A percentile compares a stretch with the other conserved stretches of the same genome.
These are phyloP conservation scores for Hyalella azteca DNA, from an alignment of 2,888 invertebrate species.

Conservation along the genomic window DNA sequence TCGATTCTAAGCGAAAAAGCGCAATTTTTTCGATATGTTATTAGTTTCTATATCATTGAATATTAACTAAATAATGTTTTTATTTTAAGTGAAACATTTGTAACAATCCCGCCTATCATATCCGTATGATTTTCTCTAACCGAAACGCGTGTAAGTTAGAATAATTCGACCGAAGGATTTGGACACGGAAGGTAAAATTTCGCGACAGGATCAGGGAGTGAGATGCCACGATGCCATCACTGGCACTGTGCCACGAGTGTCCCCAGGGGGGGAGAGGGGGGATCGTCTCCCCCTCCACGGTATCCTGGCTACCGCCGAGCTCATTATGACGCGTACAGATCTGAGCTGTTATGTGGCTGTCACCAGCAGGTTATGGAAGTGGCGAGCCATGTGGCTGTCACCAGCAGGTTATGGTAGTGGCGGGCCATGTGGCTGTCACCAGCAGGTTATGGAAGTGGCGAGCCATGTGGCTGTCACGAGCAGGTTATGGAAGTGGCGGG, in stretches of 20 bases:
- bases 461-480: background rate
- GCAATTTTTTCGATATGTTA: too few relatives aligned
- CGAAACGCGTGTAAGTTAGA: too few relatives aligned
- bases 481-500: background rate
- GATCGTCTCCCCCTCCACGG: background rate
- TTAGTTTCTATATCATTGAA: too few relatives aligned
- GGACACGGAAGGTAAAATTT: conserved; percentile 8
- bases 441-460: background rate
- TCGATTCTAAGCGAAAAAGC: too few relatives aligned
- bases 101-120: too few relatives aligned
- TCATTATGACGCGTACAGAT: too few relatives aligned
- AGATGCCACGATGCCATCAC: background rate
- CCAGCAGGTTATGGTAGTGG: background rate
- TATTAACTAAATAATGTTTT: too few relatives aligned
- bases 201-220: background rate
- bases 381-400: background rate
- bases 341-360: background rate
- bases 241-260: background rate
- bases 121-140: too few relatives aligned
- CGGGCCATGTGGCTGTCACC: background rate
- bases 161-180: background rate
- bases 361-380: background rate
- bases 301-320: background rate
- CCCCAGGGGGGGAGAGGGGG: background rate
- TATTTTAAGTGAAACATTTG: too few relatives aligned